Percentiles rank a stretch among this genome's conserved stretches.
These are phyloP conservation scores for Armadillidium nasatum DNA, from an alignment of 1,140 invertebrate genomes.

Conservation along the genomic window DNA sequence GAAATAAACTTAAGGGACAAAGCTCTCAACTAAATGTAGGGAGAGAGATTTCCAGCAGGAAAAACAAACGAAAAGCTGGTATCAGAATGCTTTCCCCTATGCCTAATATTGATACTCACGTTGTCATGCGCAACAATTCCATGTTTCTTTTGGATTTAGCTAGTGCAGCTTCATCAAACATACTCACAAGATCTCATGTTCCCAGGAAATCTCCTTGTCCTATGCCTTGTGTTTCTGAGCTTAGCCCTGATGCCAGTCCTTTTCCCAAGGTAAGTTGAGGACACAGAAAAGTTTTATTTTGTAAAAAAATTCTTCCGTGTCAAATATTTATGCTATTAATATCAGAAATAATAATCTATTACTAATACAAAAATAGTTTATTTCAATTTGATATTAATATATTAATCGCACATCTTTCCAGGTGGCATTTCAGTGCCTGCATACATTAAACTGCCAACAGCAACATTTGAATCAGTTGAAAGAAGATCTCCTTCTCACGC, in stretches of 20 bases:
- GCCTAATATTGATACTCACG: slow-evolving; percentile 60
- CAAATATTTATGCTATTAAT: background rate
- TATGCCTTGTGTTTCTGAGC: slow-evolving; percentile 39
- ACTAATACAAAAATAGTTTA: too few relatives aligned
- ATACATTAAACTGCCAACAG: slow-evolving; percentile 59
- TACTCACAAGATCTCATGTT: slow-evolving; percentile 25
- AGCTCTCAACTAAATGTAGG: slow-evolving; percentile 33
- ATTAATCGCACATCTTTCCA: slow-evolving; percentile 18
- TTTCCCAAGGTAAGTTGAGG: slow-evolving; percentile 34
- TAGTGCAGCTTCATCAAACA: slow-evolving; percentile 55
- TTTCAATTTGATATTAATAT: too few relatives aligned
- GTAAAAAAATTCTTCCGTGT: background rate
- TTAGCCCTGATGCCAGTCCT: slow-evolving; percentile 41
- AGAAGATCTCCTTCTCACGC: slow-evolving; percentile 58
- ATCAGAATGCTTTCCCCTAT: slow-evolving; percentile 47
- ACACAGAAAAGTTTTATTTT: background rate
- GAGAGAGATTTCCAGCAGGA: slow-evolving; percentile 53
- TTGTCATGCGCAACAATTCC: slow-evolving; percentile 86
- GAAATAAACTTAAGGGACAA: slow-evolving; percentile 64
- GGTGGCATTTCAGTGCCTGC: slow-evolving; percentile 68
- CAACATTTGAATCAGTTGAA: slow-evolving; percentile 49
- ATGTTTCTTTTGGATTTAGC: slow-evolving; percentile 87
- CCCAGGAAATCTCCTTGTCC: slow-evolving; percentile 37
- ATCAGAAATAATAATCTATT: too few relatives aligned
- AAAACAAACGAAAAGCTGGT: slow-evolving; percentile 48